phyloP scores from a whole-genome alignment of 2,888 invertebrate species.

The Anodontia alba region DNA sequence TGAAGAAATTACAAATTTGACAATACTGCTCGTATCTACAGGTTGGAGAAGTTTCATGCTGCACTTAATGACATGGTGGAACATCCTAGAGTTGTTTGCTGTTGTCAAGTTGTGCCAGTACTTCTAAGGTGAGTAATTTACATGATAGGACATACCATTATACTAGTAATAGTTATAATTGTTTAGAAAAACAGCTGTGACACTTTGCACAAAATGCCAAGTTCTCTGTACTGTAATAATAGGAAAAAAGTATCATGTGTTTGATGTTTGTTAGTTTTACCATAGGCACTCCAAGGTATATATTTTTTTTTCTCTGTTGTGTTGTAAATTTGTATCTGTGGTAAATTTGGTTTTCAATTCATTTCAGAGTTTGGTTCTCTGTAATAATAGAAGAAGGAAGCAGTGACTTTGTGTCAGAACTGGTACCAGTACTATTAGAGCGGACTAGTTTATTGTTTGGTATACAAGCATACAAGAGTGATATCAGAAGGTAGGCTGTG shows the following conservation, averaged over 20 bases:
- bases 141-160: no score
- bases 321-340: no score
- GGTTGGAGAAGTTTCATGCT: conserved; percentile 75
- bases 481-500: conserved; percentile 78
- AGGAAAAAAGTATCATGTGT: no score
- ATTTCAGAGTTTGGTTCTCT: conserved; percentile 78
- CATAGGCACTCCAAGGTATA: no score
- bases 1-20: no score
- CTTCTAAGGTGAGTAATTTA: conserved; percentile 76
- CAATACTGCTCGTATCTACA: conserved; percentile 27
- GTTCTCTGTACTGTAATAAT: no score
- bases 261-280: no score
- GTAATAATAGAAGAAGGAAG: conserved; percentile 74
- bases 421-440: conserved; percentile 80
- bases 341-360: no score
- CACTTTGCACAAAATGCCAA: no score
- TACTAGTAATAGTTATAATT: no score
- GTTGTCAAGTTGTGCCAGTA: conserved; percentile 78
- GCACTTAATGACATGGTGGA: conserved; percentile 72
- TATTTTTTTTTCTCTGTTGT: no score
- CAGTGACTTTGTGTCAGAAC: conserved; percentile 69
- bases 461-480: conserved; percentile 74
- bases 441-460: conserved; percentile 76
- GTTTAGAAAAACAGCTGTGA: no score
- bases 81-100: conserved; percentile 76